Conservation (phyloP, 2,888 invertebrate species). For the Brachypterus glaber region DNA sequence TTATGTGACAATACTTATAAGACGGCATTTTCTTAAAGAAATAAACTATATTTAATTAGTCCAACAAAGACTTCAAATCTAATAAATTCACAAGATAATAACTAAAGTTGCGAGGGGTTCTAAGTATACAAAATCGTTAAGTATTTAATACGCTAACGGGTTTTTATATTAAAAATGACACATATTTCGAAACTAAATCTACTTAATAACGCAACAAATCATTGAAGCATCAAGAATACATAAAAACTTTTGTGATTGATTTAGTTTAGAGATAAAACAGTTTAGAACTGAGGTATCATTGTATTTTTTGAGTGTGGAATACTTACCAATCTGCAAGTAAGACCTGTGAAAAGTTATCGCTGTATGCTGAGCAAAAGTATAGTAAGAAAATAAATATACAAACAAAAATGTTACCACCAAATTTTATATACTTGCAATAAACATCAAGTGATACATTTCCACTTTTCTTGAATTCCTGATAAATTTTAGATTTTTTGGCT, state of each 20-base stretch:
- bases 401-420: conserved; percentile 18
- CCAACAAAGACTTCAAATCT: no score
- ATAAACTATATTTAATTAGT: no score
- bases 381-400: conserved; percentile 8
- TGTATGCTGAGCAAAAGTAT: conserved; percentile 14
- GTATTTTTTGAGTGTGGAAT: background rate
- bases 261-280: background rate
- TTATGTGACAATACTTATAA: no score
- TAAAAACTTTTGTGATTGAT: background rate
- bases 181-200: no score
- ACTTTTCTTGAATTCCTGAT: conserved; percentile 12
- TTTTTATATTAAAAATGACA: no score
- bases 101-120: no score
- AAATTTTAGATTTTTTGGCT: conserved; percentile 9
- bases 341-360: conserved; percentile 14
- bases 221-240: background rate
- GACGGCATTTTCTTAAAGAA: no score
- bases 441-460: conserved; percentile 16
- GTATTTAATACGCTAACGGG: no score
- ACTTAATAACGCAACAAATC: no score
- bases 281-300: background rate
- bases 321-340: conserved; percentile 18
- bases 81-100: no score
- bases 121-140: no score
- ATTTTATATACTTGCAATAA: conserved; percentile 19